phyloP scores from a whole-genome alignment of 2,113 vertebrate species.

The Meleagris gallopavo region DNA sequence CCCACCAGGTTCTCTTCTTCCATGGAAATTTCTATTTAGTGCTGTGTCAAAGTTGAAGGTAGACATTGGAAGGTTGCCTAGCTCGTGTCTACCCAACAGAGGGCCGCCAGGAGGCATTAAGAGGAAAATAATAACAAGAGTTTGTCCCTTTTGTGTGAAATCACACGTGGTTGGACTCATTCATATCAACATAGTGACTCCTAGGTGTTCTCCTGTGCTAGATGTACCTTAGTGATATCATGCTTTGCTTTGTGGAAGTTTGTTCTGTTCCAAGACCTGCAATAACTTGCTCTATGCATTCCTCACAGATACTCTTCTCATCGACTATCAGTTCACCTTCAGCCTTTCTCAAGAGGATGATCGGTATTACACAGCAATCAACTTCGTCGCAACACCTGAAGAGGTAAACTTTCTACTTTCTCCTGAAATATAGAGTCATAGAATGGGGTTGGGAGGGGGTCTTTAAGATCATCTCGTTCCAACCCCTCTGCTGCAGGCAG shows the following conservation, averaged over 20 bases:
- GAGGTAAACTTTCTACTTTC: slow-evolving; percentile 81
- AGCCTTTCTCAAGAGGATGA: slow-evolving; percentile 98
- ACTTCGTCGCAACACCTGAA: slow-evolving; percentile 97
- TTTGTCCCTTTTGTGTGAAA: not conserved
- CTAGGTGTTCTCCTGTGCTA: not conserved
- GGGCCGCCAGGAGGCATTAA: not conserved
- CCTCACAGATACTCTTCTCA: slow-evolving; percentile 91
- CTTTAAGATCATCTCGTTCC: not conserved
- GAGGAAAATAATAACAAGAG: not conserved
- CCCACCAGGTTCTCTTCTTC: not conserved
- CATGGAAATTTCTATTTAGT: not conserved
- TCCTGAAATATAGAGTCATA: not conserved
- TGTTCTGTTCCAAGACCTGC: not conserved
- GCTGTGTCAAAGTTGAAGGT: not conserved
- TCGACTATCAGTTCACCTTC: slow-evolving; percentile 99
- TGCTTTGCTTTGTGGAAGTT: not conserved
- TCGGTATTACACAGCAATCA: slow-evolving; percentile 97
- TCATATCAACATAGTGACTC: not conserved
- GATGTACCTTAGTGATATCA: not conserved
- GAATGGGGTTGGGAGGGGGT: not conserved
- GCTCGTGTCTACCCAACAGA: not conserved
- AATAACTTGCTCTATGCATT: not conserved
- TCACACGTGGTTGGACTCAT: not conserved
- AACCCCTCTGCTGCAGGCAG: not conserved
- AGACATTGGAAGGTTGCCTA: not conserved